These are phyloP conservation scores for Silurus meridionalis DNA, from an alignment of 2,113 vertebrate species.

Conservation along the genomic window DNA sequence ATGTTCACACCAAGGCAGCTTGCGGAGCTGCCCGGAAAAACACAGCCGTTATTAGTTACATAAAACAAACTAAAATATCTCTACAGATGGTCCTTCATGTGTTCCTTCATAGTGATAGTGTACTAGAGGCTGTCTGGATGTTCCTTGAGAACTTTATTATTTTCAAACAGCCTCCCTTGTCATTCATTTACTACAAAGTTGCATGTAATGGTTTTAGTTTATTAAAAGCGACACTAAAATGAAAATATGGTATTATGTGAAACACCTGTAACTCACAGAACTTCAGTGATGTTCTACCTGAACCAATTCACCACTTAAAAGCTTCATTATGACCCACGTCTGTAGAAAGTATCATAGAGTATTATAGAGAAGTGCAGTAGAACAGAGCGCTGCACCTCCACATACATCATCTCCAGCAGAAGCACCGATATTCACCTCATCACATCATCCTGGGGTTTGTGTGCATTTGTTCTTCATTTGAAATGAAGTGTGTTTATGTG, in stretches of 20 bases:
- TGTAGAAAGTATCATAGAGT: no score
- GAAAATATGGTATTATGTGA: background rate
- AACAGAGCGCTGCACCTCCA: no score
- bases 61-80: background rate
- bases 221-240: background rate
- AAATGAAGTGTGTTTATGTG: no score
- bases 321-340: no score
- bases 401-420: no score
- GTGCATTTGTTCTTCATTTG: no score
- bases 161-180: background rate
- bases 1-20: background rate
- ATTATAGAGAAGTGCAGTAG: no score
- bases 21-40: background rate
- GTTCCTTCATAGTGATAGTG: background rate
- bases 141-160: background rate
- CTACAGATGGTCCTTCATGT: background rate
- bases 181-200: background rate
- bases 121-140: background rate
- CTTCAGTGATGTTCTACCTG: no score
- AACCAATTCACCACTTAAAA: no score
- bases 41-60: slow-evolving; percentile 1
- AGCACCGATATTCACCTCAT: no score
- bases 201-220: background rate
- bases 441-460: no score
- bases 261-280: no score